These are phyloP conservation scores for Uria aalge DNA, from an alignment of 2,113 vertebrate genomes.

Conservation along the genomic window DNA sequence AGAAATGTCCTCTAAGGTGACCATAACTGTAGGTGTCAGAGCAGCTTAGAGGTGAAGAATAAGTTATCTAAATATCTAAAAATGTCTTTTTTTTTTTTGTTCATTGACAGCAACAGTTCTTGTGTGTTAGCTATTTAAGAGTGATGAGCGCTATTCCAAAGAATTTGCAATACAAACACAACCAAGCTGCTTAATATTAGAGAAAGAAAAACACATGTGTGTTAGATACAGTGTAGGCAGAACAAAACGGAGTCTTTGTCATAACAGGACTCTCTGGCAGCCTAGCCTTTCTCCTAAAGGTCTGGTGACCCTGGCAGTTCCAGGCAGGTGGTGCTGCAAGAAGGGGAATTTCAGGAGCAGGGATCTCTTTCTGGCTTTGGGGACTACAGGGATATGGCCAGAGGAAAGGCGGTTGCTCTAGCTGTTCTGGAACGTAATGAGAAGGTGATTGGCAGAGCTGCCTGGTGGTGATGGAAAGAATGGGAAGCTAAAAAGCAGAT, in stretches of 20 bases:
- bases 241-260: neutral
- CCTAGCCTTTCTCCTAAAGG: neutral
- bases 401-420: neutral
- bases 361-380: neutral
- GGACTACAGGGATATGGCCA: neutral
- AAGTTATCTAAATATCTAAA: neutral
- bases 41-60: neutral
- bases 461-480: neutral
- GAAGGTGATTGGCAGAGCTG: neutral
- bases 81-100: neutral
- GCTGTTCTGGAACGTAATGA: neutral
- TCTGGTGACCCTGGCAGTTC: neutral
- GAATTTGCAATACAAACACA: neutral
- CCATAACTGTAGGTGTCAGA: neutral
- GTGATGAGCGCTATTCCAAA: neutral
- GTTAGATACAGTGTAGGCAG: neutral
- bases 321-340: neutral
- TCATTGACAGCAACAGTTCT: neutral
- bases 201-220: neutral
- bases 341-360: neutral
- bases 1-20: neutral
- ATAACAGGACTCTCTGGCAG: neutral
- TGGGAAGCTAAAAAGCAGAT: neutral
- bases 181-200: neutral
- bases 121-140: neutral